Conservation (phyloP, 2,797 vertebrate genomes). For the Cossypha heuglini region DNA sequence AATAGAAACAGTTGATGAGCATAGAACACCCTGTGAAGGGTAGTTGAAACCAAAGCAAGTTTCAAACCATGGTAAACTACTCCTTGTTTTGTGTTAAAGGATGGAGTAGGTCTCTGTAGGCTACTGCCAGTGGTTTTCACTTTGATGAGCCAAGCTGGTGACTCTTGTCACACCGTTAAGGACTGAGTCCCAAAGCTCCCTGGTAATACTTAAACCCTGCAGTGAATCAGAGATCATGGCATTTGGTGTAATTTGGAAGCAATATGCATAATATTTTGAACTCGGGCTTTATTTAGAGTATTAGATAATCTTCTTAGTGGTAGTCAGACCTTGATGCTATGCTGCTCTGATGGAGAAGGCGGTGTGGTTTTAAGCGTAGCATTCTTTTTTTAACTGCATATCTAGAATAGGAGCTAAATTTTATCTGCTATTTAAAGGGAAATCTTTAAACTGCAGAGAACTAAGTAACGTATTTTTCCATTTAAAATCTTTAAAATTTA, state of each 20-base stretch:
- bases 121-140: neutral
- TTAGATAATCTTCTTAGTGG: neutral
- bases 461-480: neutral
- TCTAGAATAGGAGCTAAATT: neutral
- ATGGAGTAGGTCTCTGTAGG: neutral
- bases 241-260: neutral
- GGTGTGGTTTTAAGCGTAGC: rapidly evolving
- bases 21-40: neutral
- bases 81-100: neutral
- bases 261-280: neutral
- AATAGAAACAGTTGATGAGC: neutral
- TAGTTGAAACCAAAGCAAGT: neutral
- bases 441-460: neutral
- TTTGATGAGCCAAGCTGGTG: neutral
- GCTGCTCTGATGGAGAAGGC: neutral
- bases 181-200: neutral
- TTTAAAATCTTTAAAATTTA: neutral
- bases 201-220: neutral
- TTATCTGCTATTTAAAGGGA: neutral
- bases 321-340: neutral
- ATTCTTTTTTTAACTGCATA: neutral
- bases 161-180: rapidly evolving
- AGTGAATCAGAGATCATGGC: neutral
- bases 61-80: neutral
- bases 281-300: neutral